Base-by-base conservation (phyloP, 2,113 vertebrate species). In the Phrynosoma platyrhinos region DNA sequence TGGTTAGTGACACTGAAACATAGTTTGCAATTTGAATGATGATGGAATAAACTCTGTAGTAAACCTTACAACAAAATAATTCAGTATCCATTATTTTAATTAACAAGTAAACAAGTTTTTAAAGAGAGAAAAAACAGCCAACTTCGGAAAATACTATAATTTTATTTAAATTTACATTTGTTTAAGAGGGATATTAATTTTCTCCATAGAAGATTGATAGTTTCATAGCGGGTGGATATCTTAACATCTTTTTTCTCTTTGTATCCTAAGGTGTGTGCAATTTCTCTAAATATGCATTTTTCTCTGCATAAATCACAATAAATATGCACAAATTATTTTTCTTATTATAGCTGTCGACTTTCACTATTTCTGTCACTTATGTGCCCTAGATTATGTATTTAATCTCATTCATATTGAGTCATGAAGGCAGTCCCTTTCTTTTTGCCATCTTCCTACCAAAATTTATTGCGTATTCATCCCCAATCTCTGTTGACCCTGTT, bases 161-260 rank as follows among this genome's bases (percentile, higher is more conserved):
- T 66, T 81, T 68, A 16, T 47, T 85, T 68, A 42, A 87, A 64
- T 23, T 21, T 20, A 82, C 72, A 79, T 82, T 91, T 90, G 86
- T 81, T 75, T 81, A 91, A 91, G 90, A 88, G 82, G 81, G 89
- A 85, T 4, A 91, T 30, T 88, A 69, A 86, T 84, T 87, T 85
- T 3, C 18, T 16, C 12, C 13, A 80, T 88, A 90, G 79, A 68
- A 90, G 90, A 91, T 92, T 92, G 82, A 12, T 79, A 88, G 64
- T 5, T 21, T 62, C n/a, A 89, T 94, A 92, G 91, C 89, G 91
- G 86, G 83, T 82, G 1, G 36, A 89, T 77, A 78, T 47, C 62
- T 92, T 90, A 20, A 74, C 58, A 21, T 74, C 80, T 84, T 62
- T 14, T 32, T 85, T 91, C 13, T 92, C 9, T 64, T 74, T 82